Base-by-base conservation (phyloP, 2,888 invertebrate species). In the Alcis repandata region DNA sequence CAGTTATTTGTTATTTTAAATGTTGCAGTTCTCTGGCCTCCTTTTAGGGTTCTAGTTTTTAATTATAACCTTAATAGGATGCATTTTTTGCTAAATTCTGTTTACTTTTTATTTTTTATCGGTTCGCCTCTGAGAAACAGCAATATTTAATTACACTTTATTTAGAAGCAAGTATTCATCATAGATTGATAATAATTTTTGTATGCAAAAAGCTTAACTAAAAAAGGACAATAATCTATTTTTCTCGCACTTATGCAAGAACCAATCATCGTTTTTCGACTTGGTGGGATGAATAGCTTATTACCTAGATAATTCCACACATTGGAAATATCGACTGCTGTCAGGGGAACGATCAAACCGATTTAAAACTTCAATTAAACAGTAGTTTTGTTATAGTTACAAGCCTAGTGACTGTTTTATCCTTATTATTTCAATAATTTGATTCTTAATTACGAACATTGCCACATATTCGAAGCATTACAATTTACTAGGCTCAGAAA, bases 391-490 rank as follows among this genome's bases (percentile, higher is more conserved):
- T 52, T 17, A 43, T 66, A 52, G 36, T 65, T 70, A 69, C 45
- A 66, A 65, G 76, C 78, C 71, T 86, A 78, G 60, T 86, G 83
- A 82, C 74, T 74, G 66, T 88, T 86, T 85, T 89, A 70, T 83
- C 81, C 84, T 75, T 71, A 66, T 69, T 17, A 69, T 64, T 63
- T 19, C 36, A 45, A 65, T 53, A 58, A 57, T 65, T 60, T 41
- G 38, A 36, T 68, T 73, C 70, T 70, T 59, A 57, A 68, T 60
- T 64, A 60, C 60, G 60, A 58, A 40, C 40, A 68, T 53, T 71
- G 33, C 51, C 59, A 59, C 38, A 58, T 19, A 58, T 67, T 69
- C 22, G 49, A 68, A 67, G 40, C 59, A 69, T 59, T 69, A 54
- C 60, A 54, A 62, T 62, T 64, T 46, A 57, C 56, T 56, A 67